Evolutionary conservation across 2,888 invertebrate genomes (phyloP), one percentile per base, ranked within the genome.

Genomic region (Mesorhabditis sp.): DNA sequence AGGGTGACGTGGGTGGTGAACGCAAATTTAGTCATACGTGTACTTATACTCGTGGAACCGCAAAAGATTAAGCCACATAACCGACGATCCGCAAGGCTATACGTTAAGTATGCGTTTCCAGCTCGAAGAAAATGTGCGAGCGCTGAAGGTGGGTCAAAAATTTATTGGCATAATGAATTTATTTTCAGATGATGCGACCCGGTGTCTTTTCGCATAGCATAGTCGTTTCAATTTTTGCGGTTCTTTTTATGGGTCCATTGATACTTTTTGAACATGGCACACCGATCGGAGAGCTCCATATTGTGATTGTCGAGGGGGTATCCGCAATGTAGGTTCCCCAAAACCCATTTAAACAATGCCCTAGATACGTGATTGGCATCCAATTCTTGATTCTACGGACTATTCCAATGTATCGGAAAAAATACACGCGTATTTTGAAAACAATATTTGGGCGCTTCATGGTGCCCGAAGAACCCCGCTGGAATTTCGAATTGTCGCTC

Each of bases 201-300:
- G 58, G 58, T n/a, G 58, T 50, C n/a, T n/a, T 50, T 13, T 50
- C 58, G 58, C 58, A 50, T n/a, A 50, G 58, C n/a, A n/a, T 50
- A 50, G 58, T 50, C 10, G n/a, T 50, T n/a, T 10, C 58, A 10
- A n/a, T 50, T 13, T 50, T 50, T 50, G 58, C 10, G 10, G 10
- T 50, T n/a, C n/a, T 50, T n/a, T n/a, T 50, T n/a, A n/a, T 10
- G 10, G 58, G 10, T 50, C 58, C 58, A 50, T n/a, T 50, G 10
- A 10, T 50, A 10, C 10, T 50, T 50, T 50, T 50, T 50, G 10
- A 10, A n/a, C 58, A 50, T n/a, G 58, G 58, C 7, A 50, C 58
- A n/a, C 58, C 58, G 58, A 50, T n/a, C n/a, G 58, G 58, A 10
- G 58, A 50, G n/a, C n/a, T 50, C 58, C 7, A 13, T 50, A 10